Percentiles rank a stretch among this genome's conserved stretches.
Conservation (phyloP, 2,113 vertebrate genomes). For the Sapajus apella region DNA sequence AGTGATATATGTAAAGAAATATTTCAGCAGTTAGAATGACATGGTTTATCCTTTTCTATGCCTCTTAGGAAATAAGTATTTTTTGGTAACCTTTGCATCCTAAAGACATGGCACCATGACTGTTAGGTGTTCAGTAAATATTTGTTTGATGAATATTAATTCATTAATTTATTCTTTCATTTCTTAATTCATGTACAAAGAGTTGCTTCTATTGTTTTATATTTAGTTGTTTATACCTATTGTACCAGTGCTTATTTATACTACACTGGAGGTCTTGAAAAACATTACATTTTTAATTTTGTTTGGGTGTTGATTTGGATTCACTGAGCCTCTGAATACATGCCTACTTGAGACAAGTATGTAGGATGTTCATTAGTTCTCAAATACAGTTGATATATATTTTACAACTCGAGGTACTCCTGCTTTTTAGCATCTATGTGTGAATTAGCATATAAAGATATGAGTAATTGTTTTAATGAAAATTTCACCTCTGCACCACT, state of each 20-base stretch:
- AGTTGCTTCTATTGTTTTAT: not conserved
- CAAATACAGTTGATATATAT: constrained; percentile 70
- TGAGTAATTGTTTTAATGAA: constrained; percentile 84
- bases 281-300: constrained; percentile 63
- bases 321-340: constrained; percentile 67
- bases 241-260: constrained; percentile 22
- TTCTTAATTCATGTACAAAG: not conserved
- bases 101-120: not conserved
- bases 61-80: not conserved
- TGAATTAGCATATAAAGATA: constrained; percentile 80
- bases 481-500: constrained; percentile 80
- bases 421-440: constrained; percentile 67
- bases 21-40: not conserved
- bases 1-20: not conserved
- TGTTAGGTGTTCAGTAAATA: not conserved
- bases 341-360: constrained; percentile 74
- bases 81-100: not conserved
- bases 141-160: not conserved
- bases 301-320: constrained; percentile 64
- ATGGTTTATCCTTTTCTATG: not conserved
- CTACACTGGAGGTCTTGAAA: not conserved
- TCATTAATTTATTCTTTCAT: not conserved
- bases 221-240: not conserved
- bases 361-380: constrained; percentile 72
- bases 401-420: constrained; percentile 68